Base-by-base conservation (phyloP, 2,797 vertebrate genomes). In the Amphiprion clarkii region DNA sequence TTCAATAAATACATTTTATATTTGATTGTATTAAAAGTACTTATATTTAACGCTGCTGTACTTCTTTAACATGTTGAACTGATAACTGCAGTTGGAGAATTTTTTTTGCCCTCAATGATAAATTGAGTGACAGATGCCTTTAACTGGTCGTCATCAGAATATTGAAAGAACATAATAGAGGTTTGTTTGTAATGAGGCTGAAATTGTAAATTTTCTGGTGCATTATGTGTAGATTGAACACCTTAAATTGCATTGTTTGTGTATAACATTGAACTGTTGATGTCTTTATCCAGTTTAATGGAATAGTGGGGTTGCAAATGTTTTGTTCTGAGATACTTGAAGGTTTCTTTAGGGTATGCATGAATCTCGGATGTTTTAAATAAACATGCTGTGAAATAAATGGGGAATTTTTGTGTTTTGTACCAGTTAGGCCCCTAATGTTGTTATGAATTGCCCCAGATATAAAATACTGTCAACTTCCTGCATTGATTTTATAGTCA, bases 1-100 rank as follows among this genome's bases (percentile, higher is more conserved):
- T 52, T 56, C 1, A 74, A 63, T 73, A 62, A 75, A 66, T 48
- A 0, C 3, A 49, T 62, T 65, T 33, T 64, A 57, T 57, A 9
- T 33, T 33, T 33, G 7, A 33, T 33, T 33, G 5, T 53, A 42
- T 36, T 58, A 64, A 71, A 39, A 48, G 39, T 40, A 0, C 4
- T 40, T 48, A 64, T 23, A 57, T 64, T 3, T 48, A 71, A 58
- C 21, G 67, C 29, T 42, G 40, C 1, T 39, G 55, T 25, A 62
- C 31, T 52, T 13, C 31, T 4, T 57, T 48, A 19, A 48, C 46
- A 16, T 44, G 42, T 48, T 48, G 46, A 8, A 48, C 19, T 48
- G 46, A n/a, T 17, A 17, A 7, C 46, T n/a, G 6, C 3, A 8
- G 19, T 9, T 19, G 46, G 17, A 19, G 16, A 48, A 3, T 49